A percentile compares a stretch with the other conserved stretches of the same genome.
Evolutionary conservation across 2,113 vertebrate species (phyloP).

Genomic region (Lethenteron camtschaticum): DNA sequence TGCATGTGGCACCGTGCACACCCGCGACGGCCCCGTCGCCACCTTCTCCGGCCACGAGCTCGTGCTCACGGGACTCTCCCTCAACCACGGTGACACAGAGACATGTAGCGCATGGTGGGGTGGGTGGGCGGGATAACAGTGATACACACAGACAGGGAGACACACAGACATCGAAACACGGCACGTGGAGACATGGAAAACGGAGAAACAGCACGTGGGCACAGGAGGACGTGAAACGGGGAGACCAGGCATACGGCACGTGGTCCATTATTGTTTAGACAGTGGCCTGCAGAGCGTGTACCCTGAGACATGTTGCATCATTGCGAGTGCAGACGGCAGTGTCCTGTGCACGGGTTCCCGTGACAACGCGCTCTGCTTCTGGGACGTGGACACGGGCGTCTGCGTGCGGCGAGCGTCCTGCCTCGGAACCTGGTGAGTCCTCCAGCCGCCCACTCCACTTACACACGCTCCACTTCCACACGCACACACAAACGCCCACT

Average conservation of each 20-base stretch:
- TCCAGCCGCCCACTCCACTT: rapidly evolving
- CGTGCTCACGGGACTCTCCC: slow-evolving; percentile 50
- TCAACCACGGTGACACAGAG: slow-evolving; percentile 38
- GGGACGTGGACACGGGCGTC: slow-evolving; percentile 55
- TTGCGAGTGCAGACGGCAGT: slow-evolving; percentile 27
- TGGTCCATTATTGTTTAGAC: neutral
- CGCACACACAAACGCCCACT: too few relatives aligned
- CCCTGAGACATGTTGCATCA: neutral
- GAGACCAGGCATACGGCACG: neutral
- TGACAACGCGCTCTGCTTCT: slow-evolving; percentile 69
- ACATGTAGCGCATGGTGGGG: neutral
- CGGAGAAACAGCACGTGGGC: neutral
- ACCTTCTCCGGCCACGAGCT: slow-evolving; percentile 51
- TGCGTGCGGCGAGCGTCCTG: slow-evolving; percentile 41
- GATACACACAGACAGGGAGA: neutral
- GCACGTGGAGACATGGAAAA: neutral
- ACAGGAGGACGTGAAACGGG: neutral
- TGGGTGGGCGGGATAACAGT: neutral
- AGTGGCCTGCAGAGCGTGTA: neutral
- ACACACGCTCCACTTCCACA: too few relatives aligned
- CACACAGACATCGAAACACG: neutral
- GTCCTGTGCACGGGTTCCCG: slow-evolving; percentile 64
- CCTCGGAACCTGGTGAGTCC: slow-evolving; percentile 65
- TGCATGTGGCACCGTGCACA: slow-evolving; percentile 60
- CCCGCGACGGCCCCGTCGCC: slow-evolving; percentile 28